These are phyloP conservation scores for Penaeus chinensis DNA, from an alignment of 1,140 invertebrate genomes.

Conservation along the genomic window DNA sequence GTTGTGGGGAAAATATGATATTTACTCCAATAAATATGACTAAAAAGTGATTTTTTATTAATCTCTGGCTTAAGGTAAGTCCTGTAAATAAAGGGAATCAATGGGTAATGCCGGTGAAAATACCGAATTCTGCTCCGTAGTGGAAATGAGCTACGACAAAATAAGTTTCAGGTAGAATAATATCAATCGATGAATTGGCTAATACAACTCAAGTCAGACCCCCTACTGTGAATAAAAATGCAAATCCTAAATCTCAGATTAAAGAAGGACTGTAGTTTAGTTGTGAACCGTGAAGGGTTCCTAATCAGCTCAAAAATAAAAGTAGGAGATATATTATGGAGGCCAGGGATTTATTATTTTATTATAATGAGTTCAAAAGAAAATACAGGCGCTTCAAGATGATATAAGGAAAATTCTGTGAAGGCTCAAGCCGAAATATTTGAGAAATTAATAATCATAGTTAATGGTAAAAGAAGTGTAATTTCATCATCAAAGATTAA, in stretches of 20 bases:
- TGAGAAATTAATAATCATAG: too few relatives aligned
- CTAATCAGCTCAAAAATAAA: slow-evolving; percentile 71
- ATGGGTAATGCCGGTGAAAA: slow-evolving; percentile 67
- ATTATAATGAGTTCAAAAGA: slow-evolving; percentile 65
- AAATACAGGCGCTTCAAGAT: too few relatives aligned
- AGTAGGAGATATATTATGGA: too few relatives aligned
- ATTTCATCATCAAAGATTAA: too few relatives aligned
- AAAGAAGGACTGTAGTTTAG: slow-evolving; percentile 72
- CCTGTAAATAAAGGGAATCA: slow-evolving; percentile 67
- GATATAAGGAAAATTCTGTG: too few relatives aligned
- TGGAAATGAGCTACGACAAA: slow-evolving; percentile 83
- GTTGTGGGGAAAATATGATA: slow-evolving; percentile 79
- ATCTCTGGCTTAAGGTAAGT: background rate
- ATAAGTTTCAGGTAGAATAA: slow-evolving; percentile 80
- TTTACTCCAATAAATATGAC: slow-evolving; percentile 40
- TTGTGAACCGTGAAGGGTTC: slow-evolving; percentile 68
- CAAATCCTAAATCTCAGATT: slow-evolving; percentile 77
- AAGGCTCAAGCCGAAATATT: too few relatives aligned
- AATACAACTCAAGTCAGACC: slow-evolving; percentile 72
- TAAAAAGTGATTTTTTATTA: background rate
- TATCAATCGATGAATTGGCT: slow-evolving; percentile 79
- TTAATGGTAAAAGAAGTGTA: too few relatives aligned
- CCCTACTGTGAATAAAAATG: slow-evolving; percentile 75
- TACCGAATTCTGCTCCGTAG: slow-evolving; percentile 71
- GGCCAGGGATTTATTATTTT: slow-evolving; percentile 68